A percentile compares a stretch with the other conserved stretches of the same genome.
Evolutionary conservation across 2,113 vertebrate species (phyloP).

Genomic region (Phrynosoma blainvillii): DNA sequence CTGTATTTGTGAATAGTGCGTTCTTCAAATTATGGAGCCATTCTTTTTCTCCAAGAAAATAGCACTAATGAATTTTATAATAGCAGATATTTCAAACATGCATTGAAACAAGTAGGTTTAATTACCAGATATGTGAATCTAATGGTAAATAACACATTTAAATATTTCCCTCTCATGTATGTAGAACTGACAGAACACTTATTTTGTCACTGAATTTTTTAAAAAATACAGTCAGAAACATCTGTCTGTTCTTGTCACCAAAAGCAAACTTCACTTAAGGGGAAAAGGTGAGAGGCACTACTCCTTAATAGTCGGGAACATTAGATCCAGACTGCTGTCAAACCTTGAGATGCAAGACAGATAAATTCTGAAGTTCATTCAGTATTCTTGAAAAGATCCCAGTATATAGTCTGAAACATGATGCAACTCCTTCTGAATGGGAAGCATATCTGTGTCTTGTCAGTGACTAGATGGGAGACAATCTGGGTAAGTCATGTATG

Average conservation of each 20-base stretch:
- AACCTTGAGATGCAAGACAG: neutral
- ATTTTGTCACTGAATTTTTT: neutral
- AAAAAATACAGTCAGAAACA: neutral
- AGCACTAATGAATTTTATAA: slow-evolving; percentile 39
- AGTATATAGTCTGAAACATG: neutral
- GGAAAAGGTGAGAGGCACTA: neutral
- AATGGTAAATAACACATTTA: slow-evolving; percentile 39
- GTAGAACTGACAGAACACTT: neutral
- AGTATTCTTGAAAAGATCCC: neutral
- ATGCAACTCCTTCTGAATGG: neutral
- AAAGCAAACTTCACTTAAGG: neutral
- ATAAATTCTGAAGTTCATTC: neutral
- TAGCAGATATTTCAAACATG: slow-evolving; percentile 45
- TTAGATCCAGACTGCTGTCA: neutral
- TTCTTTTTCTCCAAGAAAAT: slow-evolving; percentile 42
- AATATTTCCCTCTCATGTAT: slow-evolving; percentile 21
- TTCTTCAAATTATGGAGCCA: slow-evolving; percentile 29
- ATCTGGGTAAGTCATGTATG: too few species aligned
- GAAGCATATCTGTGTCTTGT: too few species aligned
- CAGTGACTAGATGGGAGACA: too few species aligned
- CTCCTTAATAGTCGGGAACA: neutral
- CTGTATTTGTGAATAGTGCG: slow-evolving; percentile 34
- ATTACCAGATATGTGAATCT: slow-evolving; percentile 27
- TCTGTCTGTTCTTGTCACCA: neutral
- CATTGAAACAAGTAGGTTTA: slow-evolving; percentile 39